A percentile compares a stretch with the other conserved stretches of the same genome.
phyloP scores from a whole-genome alignment of 2,113 vertebrate genomes.

The Anarrhichthys ocellatus region DNA sequence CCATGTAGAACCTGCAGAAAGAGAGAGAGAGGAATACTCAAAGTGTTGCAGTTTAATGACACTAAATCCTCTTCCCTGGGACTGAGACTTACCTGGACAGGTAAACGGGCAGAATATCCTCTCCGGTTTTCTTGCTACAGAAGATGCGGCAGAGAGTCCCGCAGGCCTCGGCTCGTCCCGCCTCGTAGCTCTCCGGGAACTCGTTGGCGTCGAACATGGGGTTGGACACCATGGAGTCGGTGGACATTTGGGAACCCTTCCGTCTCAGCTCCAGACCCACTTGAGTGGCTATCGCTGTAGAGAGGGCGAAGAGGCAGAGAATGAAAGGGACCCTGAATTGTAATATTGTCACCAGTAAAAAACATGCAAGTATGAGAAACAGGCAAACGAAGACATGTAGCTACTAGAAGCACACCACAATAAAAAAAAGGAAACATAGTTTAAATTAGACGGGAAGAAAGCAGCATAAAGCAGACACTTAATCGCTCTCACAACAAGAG shows the following conservation, averaged over 20 bases:
- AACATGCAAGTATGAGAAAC: slow-evolving; percentile 66
- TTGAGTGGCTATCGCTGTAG: slow-evolving; percentile 92
- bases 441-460: slow-evolving; percentile 35
- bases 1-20: slow-evolving; percentile 94
- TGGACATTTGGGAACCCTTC: slow-evolving; percentile 96
- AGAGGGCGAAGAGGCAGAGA: slow-evolving; percentile 66
- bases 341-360: slow-evolving; percentile 67
- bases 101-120: slow-evolving; percentile 97
- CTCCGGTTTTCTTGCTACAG: slow-evolving; percentile 99
- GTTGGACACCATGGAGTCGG: slow-evolving; percentile 94
- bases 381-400: slow-evolving; percentile 55
- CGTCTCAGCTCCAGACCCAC: slow-evolving; percentile 92
- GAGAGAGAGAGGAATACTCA: slow-evolving; percentile 19
- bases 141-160: slow-evolving; percentile 97
- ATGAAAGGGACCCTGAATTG: slow-evolving; percentile 76
- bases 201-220: slow-evolving; percentile 92
- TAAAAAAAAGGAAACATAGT: slow-evolving; percentile 34
- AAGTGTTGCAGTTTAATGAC: background rate
- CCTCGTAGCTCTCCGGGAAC: slow-evolving; percentile 96
- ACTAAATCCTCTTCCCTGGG: background rate
- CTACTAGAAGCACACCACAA: slow-evolving; percentile 64
- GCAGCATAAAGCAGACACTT: slow-evolving; percentile 61
- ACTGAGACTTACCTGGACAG: slow-evolving; percentile 89
- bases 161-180: slow-evolving; percentile 94
- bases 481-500: slow-evolving; percentile 48